Percentiles rank a stretch among this genome's conserved stretches.
phyloP scores from a whole-genome alignment of 1,140 invertebrate genomes.

The Gryon sp. region DNA sequence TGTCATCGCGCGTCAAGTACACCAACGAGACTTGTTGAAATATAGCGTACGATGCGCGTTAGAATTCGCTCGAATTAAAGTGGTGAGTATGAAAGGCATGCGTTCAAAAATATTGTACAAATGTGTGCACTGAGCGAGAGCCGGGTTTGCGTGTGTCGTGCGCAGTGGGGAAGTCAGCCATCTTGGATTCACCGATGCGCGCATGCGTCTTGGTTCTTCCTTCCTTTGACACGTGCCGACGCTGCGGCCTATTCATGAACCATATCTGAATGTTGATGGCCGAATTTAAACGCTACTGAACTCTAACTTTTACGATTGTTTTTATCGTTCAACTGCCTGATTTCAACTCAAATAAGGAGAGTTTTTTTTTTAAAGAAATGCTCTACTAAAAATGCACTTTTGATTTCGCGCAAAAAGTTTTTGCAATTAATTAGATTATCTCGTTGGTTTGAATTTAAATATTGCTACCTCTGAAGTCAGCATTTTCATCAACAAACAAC shows the following conservation, averaged over 20 bases:
- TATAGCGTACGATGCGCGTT: slow-evolving; percentile 33
- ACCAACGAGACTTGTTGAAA: slow-evolving; percentile 28
- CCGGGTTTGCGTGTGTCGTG: slow-evolving; percentile 24
- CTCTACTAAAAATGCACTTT: slow-evolving; percentile 13
- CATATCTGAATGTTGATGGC: slow-evolving; percentile 58
- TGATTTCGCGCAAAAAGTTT: slow-evolving; percentile 21
- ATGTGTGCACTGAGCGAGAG: slow-evolving; percentile 16
- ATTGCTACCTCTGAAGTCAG: too few species aligned
- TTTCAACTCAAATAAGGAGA: slow-evolving; percentile 29
- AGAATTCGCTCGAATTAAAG: slow-evolving; percentile 36
- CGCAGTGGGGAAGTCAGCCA: slow-evolving; percentile 66
- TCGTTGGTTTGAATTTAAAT: neutral
- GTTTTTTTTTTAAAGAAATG: slow-evolving; percentile 19
- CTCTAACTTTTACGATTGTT: slow-evolving; percentile 54
- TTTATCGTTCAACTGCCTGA: slow-evolving; percentile 25
- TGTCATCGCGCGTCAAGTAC: slow-evolving; percentile 53
- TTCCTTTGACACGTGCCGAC: slow-evolving; percentile 77
- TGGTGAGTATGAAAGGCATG: slow-evolving; percentile 56
- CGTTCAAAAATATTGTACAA: slow-evolving; percentile 43
- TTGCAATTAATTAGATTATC: slow-evolving; percentile 5
- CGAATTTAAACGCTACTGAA: slow-evolving; percentile 55
- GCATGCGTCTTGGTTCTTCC: slow-evolving; percentile 49
- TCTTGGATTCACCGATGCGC: slow-evolving; percentile 61
- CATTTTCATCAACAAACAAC: too few species aligned
- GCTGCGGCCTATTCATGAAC: slow-evolving; percentile 60